phyloP scores from a whole-genome alignment of 1,140 invertebrate species.

The Anoplolepis gracilipes region DNA sequence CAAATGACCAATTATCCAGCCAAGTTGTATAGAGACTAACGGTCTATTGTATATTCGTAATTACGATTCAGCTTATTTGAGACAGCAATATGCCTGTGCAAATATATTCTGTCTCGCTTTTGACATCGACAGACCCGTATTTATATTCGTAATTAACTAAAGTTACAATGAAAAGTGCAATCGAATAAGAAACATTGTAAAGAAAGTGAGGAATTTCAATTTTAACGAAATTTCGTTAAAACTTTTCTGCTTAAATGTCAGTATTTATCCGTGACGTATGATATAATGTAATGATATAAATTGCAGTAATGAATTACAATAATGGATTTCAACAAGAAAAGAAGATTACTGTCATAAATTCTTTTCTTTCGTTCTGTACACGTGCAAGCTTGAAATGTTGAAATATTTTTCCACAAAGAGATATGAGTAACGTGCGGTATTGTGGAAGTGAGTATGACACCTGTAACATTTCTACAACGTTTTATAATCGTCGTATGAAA shows the following conservation, averaged over 20 bases:
- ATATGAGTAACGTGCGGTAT: not conserved
- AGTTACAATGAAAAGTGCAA: not conserved
- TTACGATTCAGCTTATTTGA: slow-evolving; percentile 15
- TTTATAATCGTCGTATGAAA: not conserved
- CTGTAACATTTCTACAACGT: not conserved
- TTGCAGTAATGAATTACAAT: slow-evolving; percentile 4
- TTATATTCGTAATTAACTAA: not conserved
- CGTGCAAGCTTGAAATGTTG: not conserved
- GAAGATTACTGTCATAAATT: slow-evolving; percentile 43
- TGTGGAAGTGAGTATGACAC: not conserved
- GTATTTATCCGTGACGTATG: slow-evolving; percentile 17
- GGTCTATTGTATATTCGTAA: slow-evolving; percentile 32
- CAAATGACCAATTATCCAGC: slow-evolving; percentile 35
- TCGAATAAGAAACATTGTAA: not conserved
- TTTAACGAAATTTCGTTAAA: slow-evolving; percentile 6
- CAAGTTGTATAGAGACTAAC: not conserved
- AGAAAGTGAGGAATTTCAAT: not conserved
- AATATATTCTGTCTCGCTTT: not conserved
- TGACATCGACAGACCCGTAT: too few relatives aligned
- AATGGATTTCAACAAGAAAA: slow-evolving; percentile 1
- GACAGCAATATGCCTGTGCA: not conserved
- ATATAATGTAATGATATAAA: not conserved
- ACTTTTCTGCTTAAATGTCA: not conserved
- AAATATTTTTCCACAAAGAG: not conserved
- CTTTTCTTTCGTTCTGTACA: not conserved